Percentiles rank a stretch among this genome's conserved stretches.
phyloP scores from a whole-genome alignment of 2,797 vertebrate species.

The Siniperca undulata region DNA sequence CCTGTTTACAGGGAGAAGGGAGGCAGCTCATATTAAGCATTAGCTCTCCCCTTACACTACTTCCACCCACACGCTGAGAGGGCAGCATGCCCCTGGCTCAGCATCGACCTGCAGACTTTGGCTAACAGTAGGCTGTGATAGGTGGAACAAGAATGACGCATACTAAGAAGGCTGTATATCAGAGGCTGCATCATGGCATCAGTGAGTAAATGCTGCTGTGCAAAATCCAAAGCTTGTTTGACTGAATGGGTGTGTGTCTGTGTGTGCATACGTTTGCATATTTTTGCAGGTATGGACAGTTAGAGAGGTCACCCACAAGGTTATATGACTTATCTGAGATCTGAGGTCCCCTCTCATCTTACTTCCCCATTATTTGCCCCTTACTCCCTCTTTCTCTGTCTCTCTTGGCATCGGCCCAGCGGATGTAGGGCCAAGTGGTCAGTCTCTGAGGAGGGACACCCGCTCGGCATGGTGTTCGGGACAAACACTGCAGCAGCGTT shows the following conservation, averaged over 20 bases:
- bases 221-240: conserved; percentile 28
- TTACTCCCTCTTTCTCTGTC: conserved; percentile 25
- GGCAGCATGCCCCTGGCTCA: conserved; percentile 65
- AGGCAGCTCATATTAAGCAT: conserved; percentile 76
- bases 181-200: conserved; percentile 42
- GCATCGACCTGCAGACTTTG: conserved; percentile 62
- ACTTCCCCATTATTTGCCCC: conserved; percentile 31
- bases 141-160: conserved; percentile 45
- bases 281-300: conserved; percentile 29
- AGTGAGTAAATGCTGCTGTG: conserved; percentile 27
- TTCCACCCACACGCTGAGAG: conserved; percentile 69
- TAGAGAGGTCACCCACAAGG: conserved; percentile 30
- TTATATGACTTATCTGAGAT: conserved; percentile 32
- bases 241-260: conserved; percentile 3
- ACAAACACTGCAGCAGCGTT: conserved; percentile 83
- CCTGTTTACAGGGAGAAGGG: conserved; percentile 80
- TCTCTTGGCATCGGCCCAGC: conserved; percentile 71
- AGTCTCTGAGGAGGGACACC: conserved; percentile 80
- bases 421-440: conserved; percentile 77
- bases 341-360: conserved; percentile 22
- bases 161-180: conserved; percentile 21
- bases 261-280: conserved; percentile 17
- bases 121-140: conserved; percentile 35
- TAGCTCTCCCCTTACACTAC: conserved; percentile 70
- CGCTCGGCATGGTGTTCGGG: conserved; percentile 74